phyloP scores from a whole-genome alignment of 2,113 vertebrate genomes.

The Sander vitreus region DNA sequence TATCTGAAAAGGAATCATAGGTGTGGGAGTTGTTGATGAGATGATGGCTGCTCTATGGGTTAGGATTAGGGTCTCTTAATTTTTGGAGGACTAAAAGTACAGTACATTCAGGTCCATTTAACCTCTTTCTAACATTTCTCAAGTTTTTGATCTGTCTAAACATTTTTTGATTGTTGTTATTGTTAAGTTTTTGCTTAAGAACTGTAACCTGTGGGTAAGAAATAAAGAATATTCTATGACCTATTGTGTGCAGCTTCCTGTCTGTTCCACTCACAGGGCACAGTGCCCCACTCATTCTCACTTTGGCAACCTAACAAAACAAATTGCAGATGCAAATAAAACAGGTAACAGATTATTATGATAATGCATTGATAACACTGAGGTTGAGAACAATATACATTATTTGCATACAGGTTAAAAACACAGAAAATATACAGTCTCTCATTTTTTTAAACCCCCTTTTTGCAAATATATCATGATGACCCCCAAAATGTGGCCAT shows the following conservation, averaged over 20 bases:
- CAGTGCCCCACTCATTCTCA: constrained; percentile 3
- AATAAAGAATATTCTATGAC: constrained; percentile 8
- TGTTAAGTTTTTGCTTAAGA: not conserved
- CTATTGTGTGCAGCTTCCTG: not conserved
- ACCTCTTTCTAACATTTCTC: constrained; percentile 6
- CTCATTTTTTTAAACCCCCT: not conserved
- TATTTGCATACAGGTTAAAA: constrained; percentile 57
- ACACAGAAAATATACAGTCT: constrained; percentile 40
- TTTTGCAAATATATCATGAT: constrained; percentile 27
- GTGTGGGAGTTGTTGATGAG: not conserved
- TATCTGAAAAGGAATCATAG: not conserved
- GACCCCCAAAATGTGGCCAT: constrained; percentile 34
- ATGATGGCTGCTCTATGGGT: not conserved
- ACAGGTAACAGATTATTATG: constrained; percentile 33
- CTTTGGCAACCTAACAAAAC: constrained; percentile 20
- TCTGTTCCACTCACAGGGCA: not conserved
- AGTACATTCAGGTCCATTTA: constrained; percentile 31
- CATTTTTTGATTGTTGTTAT: not conserved
- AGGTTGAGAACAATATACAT: constrained; percentile 33
- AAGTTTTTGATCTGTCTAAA: not conserved
- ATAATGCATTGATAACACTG: constrained; percentile 23
- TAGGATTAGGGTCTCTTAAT: not conserved
- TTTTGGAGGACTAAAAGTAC: constrained; percentile 14
- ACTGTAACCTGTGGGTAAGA: not conserved
- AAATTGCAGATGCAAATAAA: constrained; percentile 23